A percentile compares a stretch with the other conserved stretches of the same genome.
phyloP scores from a whole-genome alignment of 2,113 vertebrate species.

The Xerus inauris region DNA sequence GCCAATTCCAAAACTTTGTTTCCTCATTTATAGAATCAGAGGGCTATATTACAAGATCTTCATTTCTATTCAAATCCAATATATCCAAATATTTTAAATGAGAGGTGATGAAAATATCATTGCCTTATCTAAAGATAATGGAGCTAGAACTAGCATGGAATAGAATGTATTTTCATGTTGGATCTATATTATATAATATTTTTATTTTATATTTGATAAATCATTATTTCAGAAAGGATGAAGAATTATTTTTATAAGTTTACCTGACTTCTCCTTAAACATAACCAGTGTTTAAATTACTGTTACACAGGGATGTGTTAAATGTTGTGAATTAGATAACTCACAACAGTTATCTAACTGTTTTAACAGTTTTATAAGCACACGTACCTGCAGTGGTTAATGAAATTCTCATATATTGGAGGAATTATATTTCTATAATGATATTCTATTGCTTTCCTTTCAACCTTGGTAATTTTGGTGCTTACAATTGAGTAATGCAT shows the following conservation, averaged over 20 bases:
- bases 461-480: neutral
- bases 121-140: neutral
- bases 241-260: neutral
- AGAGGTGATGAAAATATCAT: neutral
- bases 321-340: neutral
- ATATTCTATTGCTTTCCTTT: neutral
- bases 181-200: neutral
- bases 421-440: neutral
- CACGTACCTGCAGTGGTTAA: neutral
- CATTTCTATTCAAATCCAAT: neutral
- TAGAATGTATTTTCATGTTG: neutral
- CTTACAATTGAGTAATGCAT: neutral
- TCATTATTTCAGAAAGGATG: neutral
- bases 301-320: neutral
- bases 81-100: neutral
- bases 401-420: neutral
- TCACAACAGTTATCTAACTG: no score
- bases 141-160: neutral
- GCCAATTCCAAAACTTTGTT: neutral
- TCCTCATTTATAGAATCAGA: neutral
- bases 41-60: neutral
- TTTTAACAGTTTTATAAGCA: neutral
- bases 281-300: neutral
- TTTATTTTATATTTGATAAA: neutral
- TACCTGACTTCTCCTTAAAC: conserved; percentile 13